Evolutionary conservation across 2,113 vertebrate species (phyloP).

Genomic region (Polypterus bichir): DNA sequence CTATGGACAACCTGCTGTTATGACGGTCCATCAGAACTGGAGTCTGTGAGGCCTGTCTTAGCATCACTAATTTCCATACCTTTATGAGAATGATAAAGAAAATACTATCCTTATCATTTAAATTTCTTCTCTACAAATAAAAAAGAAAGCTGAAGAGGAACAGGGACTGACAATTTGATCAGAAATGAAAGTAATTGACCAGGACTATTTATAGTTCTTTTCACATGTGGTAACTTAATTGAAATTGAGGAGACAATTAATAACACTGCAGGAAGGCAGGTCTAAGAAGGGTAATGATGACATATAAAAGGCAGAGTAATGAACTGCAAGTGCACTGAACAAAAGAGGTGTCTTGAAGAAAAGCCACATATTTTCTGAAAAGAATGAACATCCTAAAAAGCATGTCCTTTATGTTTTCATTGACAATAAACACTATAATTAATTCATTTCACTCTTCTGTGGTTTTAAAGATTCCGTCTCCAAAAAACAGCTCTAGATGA

Average conservation of each 20-base stretch:
- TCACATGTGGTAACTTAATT: constrained; percentile 17
- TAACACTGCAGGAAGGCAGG: constrained; percentile 14
- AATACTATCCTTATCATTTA: too few species aligned
- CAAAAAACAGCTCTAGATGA: too few species aligned
- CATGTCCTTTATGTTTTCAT: background rate
- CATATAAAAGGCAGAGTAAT: constrained; percentile 2
- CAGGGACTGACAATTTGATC: constrained; percentile 6
- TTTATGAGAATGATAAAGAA: too few species aligned
- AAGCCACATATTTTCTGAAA: background rate
- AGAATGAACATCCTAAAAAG: background rate
- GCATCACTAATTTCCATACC: too few species aligned
- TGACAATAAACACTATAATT: too few species aligned
- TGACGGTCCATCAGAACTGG: too few species aligned
- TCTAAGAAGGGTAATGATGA: constrained; percentile 11
- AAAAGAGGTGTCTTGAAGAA: background rate
- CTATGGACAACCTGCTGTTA: too few species aligned
- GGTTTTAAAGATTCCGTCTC: too few species aligned
- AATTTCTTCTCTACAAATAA: too few species aligned
- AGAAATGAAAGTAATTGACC: constrained; percentile 17
- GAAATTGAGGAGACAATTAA: constrained; percentile 19
- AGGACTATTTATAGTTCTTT: constrained; percentile 15
- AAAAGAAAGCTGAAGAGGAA: too few species aligned
- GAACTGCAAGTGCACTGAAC: background rate
- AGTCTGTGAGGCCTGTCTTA: too few species aligned
- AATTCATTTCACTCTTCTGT: too few species aligned